Base-by-base conservation (phyloP, 1,140 invertebrate genomes). In the Anthonomus grandis region DNA sequence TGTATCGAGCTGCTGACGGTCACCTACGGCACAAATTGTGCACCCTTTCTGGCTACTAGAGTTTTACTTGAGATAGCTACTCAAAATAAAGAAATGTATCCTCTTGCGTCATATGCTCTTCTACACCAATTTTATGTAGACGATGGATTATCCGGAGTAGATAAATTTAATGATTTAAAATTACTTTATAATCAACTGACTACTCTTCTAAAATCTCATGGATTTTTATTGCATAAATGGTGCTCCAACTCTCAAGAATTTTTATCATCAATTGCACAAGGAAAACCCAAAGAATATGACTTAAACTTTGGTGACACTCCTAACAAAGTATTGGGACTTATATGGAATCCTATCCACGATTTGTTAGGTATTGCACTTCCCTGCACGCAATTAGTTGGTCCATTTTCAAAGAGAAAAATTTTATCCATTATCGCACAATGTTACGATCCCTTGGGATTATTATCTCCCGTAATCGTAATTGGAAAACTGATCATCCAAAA, bases 401-500 rank as follows among this genome's bases (percentile, higher is more conserved):
- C 4, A 17, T 34, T 36, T 5, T 31, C 41, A 2, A 55, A 55
- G 18, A 21, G 52, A 21, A 45, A 9, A 9, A 55, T 55, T 31
- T 24, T 55, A 18, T 55, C 52, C 9, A 10, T 23, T 10, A 18
- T 55, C 8, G 52, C 52, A 13, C 41, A 55, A 49, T 25, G 45
- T 8, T 55, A 25, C 22, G 52, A 55, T 15, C 52, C 52, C 2
- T 31, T 55, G 12, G 45, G 52, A 1, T 38, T 55, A 6, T 12
- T 55, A 10, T 56, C 65, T 21, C 75, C 75, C 9, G 31, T 73
- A 2, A 66, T 67, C 9, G 60, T 77, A 8, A 55, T 23, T 15
- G 65, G 67, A n/a, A 77, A 78, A 60, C 59, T 75, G 4, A 42
- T 77, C 1, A 62, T 78, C 19, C 75, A 79, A 66, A 53, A 60